Evolutionary conservation across 2,797 vertebrate species (phyloP), one percentile per base, ranked within the genome.

Genomic region (Bradypodion pumilum): DNA sequence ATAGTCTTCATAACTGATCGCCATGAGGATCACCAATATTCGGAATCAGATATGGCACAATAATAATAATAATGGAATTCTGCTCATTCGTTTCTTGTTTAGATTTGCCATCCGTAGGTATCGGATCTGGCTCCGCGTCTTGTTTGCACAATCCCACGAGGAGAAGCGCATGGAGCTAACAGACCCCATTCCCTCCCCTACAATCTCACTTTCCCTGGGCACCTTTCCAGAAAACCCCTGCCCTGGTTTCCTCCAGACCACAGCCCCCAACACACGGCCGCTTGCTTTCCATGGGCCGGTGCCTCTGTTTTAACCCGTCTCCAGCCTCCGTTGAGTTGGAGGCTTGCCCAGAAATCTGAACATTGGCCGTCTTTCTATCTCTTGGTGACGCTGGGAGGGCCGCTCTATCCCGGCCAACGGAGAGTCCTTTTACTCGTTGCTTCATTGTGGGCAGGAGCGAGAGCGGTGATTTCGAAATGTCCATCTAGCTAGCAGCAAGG

Each of bases 281-380:
- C 32, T 73, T 46, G 42, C 4, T 9, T n/a, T 40, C 76, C 25
- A 27, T 9, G 60, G 78, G 62, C 78, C 21, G 1, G 21, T 13
- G 69, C 72, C 32, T n/a, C 6, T 35, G 37, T 62, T 69, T 44
- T 12, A 46, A 15, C 25, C 60, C 15, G 1, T 19, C 46, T 80
- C 78, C n/a, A 37, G 72, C 78, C 84, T 76, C 84, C 3, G 27
- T 37, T 59, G 52, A 12, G 19, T 8, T 83, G 63, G 79, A 69
- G 9, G 27, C 13, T 65, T 60, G 78, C 78, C 73, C 73, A 37
- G 78, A n/a, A 69, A 44, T 69, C 73, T 37, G 23, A 23, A 32
- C 52, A 29, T 42, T 81, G 8, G 72, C 29, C 70, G 16, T n/a
- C 70, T 27, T 79, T 69, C 78, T 68, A 40, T 85, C 49, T 29